phyloP scores from a whole-genome alignment of 2,888 invertebrate species.

The Nymphalis urticae region DNA sequence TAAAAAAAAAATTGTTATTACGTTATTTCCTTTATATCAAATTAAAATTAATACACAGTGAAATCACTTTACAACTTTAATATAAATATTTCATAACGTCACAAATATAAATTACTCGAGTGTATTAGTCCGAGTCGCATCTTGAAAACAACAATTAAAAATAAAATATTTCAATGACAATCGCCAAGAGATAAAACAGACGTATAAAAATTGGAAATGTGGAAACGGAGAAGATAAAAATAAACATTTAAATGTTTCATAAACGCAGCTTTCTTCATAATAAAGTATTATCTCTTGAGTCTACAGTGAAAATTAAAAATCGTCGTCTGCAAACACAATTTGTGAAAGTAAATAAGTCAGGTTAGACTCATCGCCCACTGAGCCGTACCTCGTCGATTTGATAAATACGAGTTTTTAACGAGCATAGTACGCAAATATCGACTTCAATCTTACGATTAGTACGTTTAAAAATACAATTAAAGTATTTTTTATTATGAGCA shows the following conservation, averaged over 20 bases:
- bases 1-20: no score
- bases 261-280: conserved; percentile 13
- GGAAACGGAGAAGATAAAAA: conserved; percentile 14
- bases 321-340: conserved; percentile 25
- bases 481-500: no score
- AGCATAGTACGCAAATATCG: no score
- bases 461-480: no score
- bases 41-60: no score
- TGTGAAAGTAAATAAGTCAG: conserved; percentile 24
- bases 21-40: no score
- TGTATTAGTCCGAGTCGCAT: no score
- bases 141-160: no score
- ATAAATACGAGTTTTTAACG: neutral
- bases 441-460: no score
- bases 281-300: conserved; percentile 18
- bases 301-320: conserved; percentile 26
- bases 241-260: conserved; percentile 23
- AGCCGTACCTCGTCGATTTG: neutral
- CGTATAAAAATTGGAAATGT: neutral
- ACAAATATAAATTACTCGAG: no score
- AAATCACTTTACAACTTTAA: no score
- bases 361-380: conserved; percentile 6
- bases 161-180: conserved; percentile 6
- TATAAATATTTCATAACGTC: no score
- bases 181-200: neutral